Conservation (phyloP, 2,888 invertebrate genomes). For the Thymelicus lineola region DNA sequence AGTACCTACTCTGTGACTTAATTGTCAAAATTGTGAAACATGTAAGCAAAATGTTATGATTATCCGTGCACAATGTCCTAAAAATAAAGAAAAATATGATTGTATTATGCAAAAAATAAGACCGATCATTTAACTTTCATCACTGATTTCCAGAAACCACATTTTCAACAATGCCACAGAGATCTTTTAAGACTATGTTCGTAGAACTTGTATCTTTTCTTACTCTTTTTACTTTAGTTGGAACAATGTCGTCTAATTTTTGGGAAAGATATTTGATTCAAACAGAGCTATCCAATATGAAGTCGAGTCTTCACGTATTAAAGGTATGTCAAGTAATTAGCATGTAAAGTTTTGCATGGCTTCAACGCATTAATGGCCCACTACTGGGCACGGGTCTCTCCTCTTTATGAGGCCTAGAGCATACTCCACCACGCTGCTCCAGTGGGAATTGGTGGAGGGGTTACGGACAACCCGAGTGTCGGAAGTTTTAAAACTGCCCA, state of each 20-base stretch:
- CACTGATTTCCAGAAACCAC: not conserved
- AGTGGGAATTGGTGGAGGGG: too few relatives aligned
- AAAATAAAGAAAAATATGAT: not conserved
- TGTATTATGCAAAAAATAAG: not conserved
- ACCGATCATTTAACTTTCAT: slow-evolving; percentile 8
- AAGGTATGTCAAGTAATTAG: slow-evolving; percentile 54
- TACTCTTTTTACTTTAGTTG: slow-evolving; percentile 57
- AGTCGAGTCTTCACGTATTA: slow-evolving; percentile 58
- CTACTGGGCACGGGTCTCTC: too few relatives aligned
- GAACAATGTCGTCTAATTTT: slow-evolving; percentile 62
- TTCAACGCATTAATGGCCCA: too few relatives aligned
- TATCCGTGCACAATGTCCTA: not conserved
- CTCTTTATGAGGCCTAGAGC: too few relatives aligned
- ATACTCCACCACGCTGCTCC: too few relatives aligned
- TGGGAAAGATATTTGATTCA: slow-evolving; percentile 68
- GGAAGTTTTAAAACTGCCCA: too few relatives aligned
- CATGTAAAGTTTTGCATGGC: too few relatives aligned
- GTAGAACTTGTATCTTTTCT: slow-evolving; percentile 60
- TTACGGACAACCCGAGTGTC: too few relatives aligned
- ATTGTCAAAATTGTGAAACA: not conserved
- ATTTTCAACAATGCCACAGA: slow-evolving; percentile 55
- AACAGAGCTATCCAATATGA: slow-evolving; percentile 60
- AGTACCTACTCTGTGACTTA: too few relatives aligned
- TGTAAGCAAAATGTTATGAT: not conserved
- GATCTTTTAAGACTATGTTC: slow-evolving; percentile 50